Evolutionary conservation across 1,140 invertebrate genomes (phyloP).

Genomic region (Luehdorfia chinensis): DNA sequence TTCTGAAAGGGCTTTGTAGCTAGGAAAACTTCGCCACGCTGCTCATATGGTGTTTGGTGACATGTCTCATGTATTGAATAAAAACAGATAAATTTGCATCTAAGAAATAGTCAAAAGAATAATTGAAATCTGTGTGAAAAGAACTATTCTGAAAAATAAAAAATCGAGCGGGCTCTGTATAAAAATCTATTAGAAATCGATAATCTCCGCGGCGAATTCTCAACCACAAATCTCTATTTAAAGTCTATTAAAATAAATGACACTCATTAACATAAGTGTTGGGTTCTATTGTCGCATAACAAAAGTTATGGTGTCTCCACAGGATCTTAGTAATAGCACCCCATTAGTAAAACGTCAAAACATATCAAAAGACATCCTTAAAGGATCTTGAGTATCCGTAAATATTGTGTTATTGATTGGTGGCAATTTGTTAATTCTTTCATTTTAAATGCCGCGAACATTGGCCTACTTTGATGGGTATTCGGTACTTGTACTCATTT

Average conservation of each 20-base stretch:
- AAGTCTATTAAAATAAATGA: conserved; percentile 72
- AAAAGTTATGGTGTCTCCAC: conserved; percentile 49
- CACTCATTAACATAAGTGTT: conserved; percentile 64
- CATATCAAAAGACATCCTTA: conserved; percentile 63
- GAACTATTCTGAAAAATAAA: no score
- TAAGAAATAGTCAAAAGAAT: no score
- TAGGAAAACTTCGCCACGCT: no score
- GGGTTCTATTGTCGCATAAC: conserved; percentile 48
- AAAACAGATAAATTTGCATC: no score
- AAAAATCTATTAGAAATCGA: conserved; percentile 29
- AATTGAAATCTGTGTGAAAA: no score
- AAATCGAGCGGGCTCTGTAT: no score
- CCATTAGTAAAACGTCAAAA: conserved; percentile 76
- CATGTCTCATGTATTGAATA: no score
- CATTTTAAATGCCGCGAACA: conserved; percentile 46
- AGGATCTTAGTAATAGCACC: conserved; percentile 56
- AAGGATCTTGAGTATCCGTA: conserved; percentile 39
- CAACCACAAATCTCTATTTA: conserved; percentile 60
- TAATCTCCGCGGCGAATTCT: conserved; percentile 59
- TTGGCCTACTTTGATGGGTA: conserved; percentile 38
- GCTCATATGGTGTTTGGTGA: no score
- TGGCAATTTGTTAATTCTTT: conserved; percentile 67
- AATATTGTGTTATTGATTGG: conserved; percentile 62
- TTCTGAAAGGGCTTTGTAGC: no score
- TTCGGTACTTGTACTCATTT: conserved; percentile 41